Base-by-base conservation (phyloP, 2,888 invertebrate genomes). In the Sericinus montela region DNA sequence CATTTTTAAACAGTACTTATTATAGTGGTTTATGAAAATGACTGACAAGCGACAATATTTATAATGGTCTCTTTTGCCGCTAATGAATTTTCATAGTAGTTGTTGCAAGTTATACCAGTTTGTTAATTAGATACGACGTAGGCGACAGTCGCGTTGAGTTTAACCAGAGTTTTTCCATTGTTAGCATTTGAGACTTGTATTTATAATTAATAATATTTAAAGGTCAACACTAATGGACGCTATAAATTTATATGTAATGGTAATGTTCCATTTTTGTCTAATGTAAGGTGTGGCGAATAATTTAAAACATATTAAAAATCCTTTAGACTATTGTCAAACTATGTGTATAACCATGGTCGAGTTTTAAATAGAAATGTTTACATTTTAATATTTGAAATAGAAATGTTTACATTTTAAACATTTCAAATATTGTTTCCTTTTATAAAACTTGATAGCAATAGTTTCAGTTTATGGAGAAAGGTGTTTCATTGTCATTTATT, bases 41-140 rank as follows among this genome's bases (percentile, higher is more conserved):
- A 87, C 86, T 87, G 87, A 87, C 69, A 65, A 65, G 69, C 62
- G 86, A 87, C 86, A 87, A 87, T 86, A 86, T 76, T 74, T 68
- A 67, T 67, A 72, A 72, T 72, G 82, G 79, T 80, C 77, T 80
- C 80, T 76, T 80, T 63, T 63, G 67, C 70, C 74, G 68, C 66
- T 64, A 66, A 63, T 60, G 2, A 53, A 64, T 67, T 60, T 70
- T 36, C 47, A 34, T 39, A 48, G 16, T 44, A 49, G 19, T 44
- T 46, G 43, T 45, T 54, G 48, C 40, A 52, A 54, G 53, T 55
- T 49, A 55, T 53, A 52, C 52, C 56, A 48, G 44, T 56, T 45
- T 39, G 40, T 36, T 39, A 30, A 16, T 38, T 47, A 36, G 37
- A 48, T 48, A 42, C 50, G 25, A 53, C 51, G 48, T 52, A 57